These are phyloP conservation scores for Antheraea yamamai DNA, from an alignment of 2,888 invertebrate genomes.

Conservation along the genomic window DNA sequence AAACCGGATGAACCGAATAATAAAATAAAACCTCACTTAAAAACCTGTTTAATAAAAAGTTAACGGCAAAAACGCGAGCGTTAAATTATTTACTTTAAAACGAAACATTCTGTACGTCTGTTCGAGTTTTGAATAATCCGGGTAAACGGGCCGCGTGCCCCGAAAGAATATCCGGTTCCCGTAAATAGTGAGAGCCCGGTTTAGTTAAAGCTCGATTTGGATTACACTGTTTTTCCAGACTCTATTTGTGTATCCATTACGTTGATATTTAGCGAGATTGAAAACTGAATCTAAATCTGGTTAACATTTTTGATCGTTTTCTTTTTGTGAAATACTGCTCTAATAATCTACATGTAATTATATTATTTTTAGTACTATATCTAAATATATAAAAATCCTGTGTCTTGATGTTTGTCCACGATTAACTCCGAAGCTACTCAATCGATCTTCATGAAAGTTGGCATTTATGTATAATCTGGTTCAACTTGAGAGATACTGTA, in stretches of 20 bases:
- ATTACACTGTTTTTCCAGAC: slow-evolving; percentile 16
- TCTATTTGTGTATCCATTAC: slow-evolving; percentile 9
- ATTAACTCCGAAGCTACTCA: too few species aligned
- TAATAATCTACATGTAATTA: background rate
- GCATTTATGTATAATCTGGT: too few species aligned
- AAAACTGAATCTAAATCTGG: too few species aligned
- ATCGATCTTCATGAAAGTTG: too few species aligned
- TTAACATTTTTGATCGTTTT: background rate
- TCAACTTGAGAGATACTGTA: too few species aligned
- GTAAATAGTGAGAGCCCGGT: slow-evolving; percentile 22
- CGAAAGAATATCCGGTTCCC: slow-evolving; percentile 25
- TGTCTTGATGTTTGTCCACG: too few species aligned
- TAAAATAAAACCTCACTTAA: slow-evolving; percentile 13
- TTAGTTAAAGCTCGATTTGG: slow-evolving; percentile 20
- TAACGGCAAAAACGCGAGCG: slow-evolving; percentile 15
- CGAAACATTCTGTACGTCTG: slow-evolving; percentile 17
- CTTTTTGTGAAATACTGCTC: background rate
- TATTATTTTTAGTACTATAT: too few species aligned
- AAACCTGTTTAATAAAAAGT: slow-evolving; percentile 19
- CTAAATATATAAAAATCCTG: too few species aligned
- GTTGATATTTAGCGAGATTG: slow-evolving; percentile 9
- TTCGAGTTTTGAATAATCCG: slow-evolving; percentile 25
- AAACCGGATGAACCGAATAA: slow-evolving; percentile 9
- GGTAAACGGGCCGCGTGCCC: slow-evolving; percentile 16
- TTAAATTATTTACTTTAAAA: slow-evolving; percentile 26